Base-by-base conservation (phyloP, 2,888 invertebrate species). In the Pediacus dermestoides region DNA sequence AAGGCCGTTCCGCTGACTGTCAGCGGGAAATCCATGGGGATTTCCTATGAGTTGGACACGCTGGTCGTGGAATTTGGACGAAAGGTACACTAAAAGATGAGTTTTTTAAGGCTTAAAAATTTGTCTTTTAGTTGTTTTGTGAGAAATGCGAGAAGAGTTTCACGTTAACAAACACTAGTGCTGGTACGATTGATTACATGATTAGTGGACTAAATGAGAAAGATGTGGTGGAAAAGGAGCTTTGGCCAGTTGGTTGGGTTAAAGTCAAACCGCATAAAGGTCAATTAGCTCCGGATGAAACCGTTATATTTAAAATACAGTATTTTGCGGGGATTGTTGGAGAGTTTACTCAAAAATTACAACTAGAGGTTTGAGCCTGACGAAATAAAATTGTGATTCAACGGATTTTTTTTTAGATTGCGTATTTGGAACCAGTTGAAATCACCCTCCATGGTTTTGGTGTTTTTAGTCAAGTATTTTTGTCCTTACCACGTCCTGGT, bases 391-490 rank as follows among this genome's bases (percentile, higher is more conserved):
- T 11, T 30, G 4, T 30, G 4, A 3, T 11, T 26, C 6, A 10
- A 2, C 2, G 12, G 4, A 12, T 34, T 26, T 22, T 57, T 50
- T 66, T 75, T 45, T 69, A 80, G 74, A 68, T 80, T 22, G 78
- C 73, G 1, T 73, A 76, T 58, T 60, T 75, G 22, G 71, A 76
- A 27, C 71, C 75, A n/a, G 60, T 76, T 28, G 61, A 66, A 0
- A 71, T 82, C 27, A 70, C 70, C 40, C 71, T 80, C 2, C 70
- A 65, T 46, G 81, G 80, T 16, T 74, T 73, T 64, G 78, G 76
- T 7, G 74, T 75, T 2, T 71, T 77, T 40, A 75, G 79, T 2
- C 81, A 82, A 69, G 60, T 79, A 16, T 76, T 74, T 55, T 57
- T 78, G 4, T 3, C 11, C 14, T 14, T 28, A 28, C 28, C 28